Evolutionary conservation across 2,113 vertebrate genomes (phyloP), one percentile per base, ranked within the genome.

Genomic region (Pteronura brasiliensis): DNA sequence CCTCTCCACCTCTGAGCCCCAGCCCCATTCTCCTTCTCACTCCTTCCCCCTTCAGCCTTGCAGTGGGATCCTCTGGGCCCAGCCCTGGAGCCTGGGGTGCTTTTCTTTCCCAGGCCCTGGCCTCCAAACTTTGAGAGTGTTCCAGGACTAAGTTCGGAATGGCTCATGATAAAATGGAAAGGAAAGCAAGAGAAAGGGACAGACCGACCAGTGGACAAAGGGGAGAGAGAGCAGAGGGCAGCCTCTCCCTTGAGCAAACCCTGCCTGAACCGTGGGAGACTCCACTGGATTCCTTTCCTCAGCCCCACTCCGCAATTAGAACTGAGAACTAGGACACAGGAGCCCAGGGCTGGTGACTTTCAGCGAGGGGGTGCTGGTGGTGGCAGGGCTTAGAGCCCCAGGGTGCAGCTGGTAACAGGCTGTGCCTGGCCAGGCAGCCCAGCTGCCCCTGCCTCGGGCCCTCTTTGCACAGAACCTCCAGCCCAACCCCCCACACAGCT

Each of bases 361-460:
- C 44, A 86, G 55, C 81, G 7, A 59, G 18, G 42, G 31, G 44
- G 25, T 80, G 57, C 71, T 49, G 44, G 29, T 59, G 36, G 44
- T 76, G 63, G 34, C 88, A 31, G 92, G 83, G n/a, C 96, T 42
- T 95, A 85, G 39, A 80, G 49, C 65, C 98, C 96, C 1, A 1
- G 67, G 95, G 76, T 20, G 25, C 98, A 97, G 97, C 97, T 97
- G 87, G 99, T 99, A 92, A 98, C 98, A 99, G 96, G 74, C 98
- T 39, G 98, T 98, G 98, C 98, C 90, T 72, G 98, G 97, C 98
- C 95, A 91, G 87, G 65, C 91, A n/a, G 57, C 96, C 89, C 96
- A 84, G 96, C 27, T 3, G 17, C 98, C 98, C 98, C 98, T 96
- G 87, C 99, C 99, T 99, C 98, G 98, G 99, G 86, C 97, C 98